Conservation (phyloP, 2,888 invertebrate genomes). For the Acleris laterana region DNA sequence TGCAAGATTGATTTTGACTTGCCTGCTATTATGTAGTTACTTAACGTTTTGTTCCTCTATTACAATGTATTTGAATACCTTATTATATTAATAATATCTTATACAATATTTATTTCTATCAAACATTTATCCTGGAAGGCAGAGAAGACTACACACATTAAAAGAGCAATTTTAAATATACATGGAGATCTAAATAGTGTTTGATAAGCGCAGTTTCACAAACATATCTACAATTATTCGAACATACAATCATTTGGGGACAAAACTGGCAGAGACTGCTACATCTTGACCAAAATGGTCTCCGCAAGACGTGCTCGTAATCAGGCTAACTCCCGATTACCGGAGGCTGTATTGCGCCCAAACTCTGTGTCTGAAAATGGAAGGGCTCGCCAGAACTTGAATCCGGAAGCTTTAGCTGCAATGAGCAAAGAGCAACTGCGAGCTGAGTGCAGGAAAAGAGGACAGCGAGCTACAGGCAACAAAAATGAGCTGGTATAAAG, state of each 20-base stretch:
- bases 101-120: slow-evolving; percentile 37
- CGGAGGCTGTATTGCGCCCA: slow-evolving; percentile 69
- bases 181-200: slow-evolving; percentile 22
- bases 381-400: slow-evolving; percentile 72
- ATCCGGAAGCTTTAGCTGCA: slow-evolving; percentile 80
- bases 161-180: slow-evolving; percentile 21
- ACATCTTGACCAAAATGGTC: slow-evolving; percentile 62
- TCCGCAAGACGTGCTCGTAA: slow-evolving; percentile 75
- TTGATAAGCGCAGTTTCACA: slow-evolving; percentile 12
- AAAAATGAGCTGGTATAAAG: slow-evolving; percentile 88
- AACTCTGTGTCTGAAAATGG: slow-evolving; percentile 74
- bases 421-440: slow-evolving; percentile 89
- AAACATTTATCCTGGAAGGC: slow-evolving; percentile 47
- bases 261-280: slow-evolving; percentile 45
- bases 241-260: slow-evolving; percentile 35
- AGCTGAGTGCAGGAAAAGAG: slow-evolving; percentile 87
- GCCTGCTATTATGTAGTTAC: slow-evolving; percentile 21
- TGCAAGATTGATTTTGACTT: slow-evolving; percentile 14
- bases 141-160: slow-evolving; percentile 38
- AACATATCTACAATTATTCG: slow-evolving; percentile 42
- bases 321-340: slow-evolving; percentile 61
- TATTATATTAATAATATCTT: slow-evolving; percentile 52
- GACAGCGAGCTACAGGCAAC: slow-evolving; percentile 88
- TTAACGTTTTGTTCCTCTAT: neutral
- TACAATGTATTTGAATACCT: slow-evolving; percentile 39